Conservation (phyloP, 2,888 invertebrate genomes). For the Dasypogon diadema region DNA sequence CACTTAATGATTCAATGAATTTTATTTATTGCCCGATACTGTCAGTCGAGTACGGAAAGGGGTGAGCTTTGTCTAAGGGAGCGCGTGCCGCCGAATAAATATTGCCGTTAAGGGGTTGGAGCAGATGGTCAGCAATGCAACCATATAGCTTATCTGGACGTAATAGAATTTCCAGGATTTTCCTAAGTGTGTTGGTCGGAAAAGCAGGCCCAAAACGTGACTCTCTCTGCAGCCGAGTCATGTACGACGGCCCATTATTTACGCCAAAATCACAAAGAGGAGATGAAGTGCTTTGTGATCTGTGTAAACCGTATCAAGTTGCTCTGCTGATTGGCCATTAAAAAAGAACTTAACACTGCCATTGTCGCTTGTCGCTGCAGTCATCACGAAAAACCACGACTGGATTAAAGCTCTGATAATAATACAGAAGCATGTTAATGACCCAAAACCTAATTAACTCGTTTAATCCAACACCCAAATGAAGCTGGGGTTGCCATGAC, state of each 20-base stretch:
- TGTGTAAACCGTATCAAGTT: slow-evolving; percentile 20
- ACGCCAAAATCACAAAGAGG: not conserved
- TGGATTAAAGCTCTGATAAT: not conserved
- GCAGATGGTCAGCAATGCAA: slow-evolving; percentile 24
- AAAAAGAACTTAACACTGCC: slow-evolving; percentile 30
- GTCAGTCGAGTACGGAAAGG: slow-evolving; percentile 27
- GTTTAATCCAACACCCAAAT: slow-evolving; percentile 28
- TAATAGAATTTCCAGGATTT: not conserved
- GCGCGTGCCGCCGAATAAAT: slow-evolving; percentile 45
- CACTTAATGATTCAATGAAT: slow-evolving; percentile 51
- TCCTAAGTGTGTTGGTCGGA: no score
- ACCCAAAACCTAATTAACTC: slow-evolving; percentile 36
- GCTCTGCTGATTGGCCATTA: slow-evolving; percentile 29
- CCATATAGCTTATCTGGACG: not conserved
- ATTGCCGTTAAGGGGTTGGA: slow-evolving; percentile 15
- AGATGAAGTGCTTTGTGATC: not conserved
- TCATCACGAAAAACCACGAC: not conserved
- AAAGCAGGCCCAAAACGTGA: no score
- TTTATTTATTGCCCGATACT: slow-evolving; percentile 49
- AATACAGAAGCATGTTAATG: not conserved
- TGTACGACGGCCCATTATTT: not conserved
- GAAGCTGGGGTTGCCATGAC: not conserved
- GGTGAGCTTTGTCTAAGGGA: slow-evolving; percentile 41
- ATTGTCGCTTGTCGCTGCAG: slow-evolving; percentile 25
- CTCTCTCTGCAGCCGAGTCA: not conserved